Conservation (phyloP, 2,113 vertebrate genomes). For the Anarhynchus alexandrinus region DNA sequence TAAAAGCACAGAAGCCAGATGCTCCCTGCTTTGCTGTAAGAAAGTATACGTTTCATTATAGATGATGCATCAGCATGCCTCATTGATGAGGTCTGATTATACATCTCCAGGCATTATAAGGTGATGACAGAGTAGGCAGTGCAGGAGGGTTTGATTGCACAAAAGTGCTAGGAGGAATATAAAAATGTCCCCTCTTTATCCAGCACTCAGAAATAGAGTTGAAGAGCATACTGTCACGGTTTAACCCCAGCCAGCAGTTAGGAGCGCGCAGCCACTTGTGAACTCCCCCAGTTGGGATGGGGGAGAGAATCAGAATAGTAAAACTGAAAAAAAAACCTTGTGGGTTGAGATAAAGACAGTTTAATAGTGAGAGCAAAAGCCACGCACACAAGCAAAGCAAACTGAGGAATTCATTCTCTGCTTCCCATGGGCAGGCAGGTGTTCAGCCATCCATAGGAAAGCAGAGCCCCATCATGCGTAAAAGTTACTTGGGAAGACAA, state of each 20-base stretch:
- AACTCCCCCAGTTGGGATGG: background rate
- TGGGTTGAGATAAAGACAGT: background rate
- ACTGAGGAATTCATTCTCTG: background rate
- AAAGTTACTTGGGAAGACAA: background rate
- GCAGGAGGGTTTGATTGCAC: background rate
- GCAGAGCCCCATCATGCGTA: background rate
- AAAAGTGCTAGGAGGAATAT: background rate
- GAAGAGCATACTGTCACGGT: background rate
- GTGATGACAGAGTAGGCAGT: background rate
- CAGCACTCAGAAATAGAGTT: background rate
- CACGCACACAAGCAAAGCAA: background rate
- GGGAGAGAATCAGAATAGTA: background rate
- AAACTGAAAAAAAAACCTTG: background rate
- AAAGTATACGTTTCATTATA: background rate
- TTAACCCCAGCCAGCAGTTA: background rate
- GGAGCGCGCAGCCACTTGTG: background rate
- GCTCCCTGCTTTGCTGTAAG: background rate
- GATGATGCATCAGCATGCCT: background rate
- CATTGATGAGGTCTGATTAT: constrained; percentile 22
- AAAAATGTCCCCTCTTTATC: background rate
- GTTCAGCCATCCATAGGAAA: background rate
- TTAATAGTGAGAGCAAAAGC: background rate
- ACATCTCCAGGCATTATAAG: constrained; percentile 11
- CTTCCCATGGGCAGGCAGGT: background rate
- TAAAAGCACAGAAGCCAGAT: background rate